These are phyloP conservation scores for Drosophila nigritarsus DNA, from an alignment of 2,888 invertebrate species.

Conservation along the genomic window DNA sequence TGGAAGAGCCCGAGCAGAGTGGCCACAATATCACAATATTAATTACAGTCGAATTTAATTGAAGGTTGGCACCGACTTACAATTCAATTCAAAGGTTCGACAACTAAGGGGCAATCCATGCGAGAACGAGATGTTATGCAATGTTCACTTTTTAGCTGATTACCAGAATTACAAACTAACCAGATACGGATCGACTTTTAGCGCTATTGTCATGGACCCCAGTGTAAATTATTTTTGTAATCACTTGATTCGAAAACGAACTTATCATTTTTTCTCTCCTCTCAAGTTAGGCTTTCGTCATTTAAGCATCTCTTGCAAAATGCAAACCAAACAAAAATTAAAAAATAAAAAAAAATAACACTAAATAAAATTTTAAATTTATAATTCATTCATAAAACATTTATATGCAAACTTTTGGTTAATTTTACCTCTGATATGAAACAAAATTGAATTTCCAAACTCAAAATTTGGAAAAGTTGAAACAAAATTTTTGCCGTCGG, in stretches of 20 bases:
- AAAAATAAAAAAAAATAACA: not conserved
- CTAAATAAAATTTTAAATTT: not conserved
- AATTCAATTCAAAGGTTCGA: conserved; percentile 19
- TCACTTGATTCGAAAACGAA: not conserved
- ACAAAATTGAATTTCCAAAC: not conserved
- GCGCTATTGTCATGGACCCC: not conserved
- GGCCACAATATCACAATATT: not conserved
- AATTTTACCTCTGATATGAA: conserved; percentile 34
- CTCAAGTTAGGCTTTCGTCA: not conserved
- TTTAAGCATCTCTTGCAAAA: not conserved
- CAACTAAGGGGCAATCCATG: conserved; percentile 5
- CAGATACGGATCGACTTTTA: not conserved
- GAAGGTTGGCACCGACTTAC: conserved; percentile 36
- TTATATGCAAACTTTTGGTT: not conserved
- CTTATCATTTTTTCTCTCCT: not conserved
- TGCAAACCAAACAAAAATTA: not conserved
- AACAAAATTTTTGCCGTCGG: conserved; percentile 57
- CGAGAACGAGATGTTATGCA: not conserved
- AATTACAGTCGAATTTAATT: conserved; percentile 31
- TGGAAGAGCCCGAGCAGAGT: conserved; percentile 19
- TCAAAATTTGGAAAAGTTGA: conserved; percentile 3
- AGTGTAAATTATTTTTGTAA: not conserved
- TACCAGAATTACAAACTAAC: not conserved
- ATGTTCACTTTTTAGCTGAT: not conserved
- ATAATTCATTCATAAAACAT: not conserved